These are phyloP conservation scores for Drosophila barbarae DNA, from an alignment of 2,888 invertebrate genomes.

Conservation along the genomic window DNA sequence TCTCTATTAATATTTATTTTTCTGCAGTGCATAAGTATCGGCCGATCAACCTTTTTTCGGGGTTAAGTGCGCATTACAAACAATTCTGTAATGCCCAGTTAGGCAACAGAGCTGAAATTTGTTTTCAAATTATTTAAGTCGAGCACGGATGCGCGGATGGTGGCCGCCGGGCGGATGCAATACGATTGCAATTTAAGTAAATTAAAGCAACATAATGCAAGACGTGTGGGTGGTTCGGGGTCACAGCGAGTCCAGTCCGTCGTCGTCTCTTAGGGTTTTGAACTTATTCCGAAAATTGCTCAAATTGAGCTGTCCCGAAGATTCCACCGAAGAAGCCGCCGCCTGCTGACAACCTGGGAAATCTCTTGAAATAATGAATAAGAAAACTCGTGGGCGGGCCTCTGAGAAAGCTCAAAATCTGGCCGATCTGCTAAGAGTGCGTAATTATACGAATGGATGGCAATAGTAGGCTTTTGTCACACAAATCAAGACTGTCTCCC, in stretches of 20 bases:
- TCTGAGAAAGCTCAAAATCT: background rate
- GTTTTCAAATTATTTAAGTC: constrained; percentile 72
- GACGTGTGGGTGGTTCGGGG: constrained; percentile 68
- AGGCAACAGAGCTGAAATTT: constrained; percentile 66
- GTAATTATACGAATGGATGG: constrained; percentile 45
- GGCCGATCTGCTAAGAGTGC: constrained; percentile 31
- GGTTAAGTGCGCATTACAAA: constrained; percentile 68
- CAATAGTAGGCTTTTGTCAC: constrained; percentile 31
- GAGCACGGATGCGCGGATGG: constrained; percentile 51
- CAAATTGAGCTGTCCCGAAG: constrained; percentile 46
- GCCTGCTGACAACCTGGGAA: constrained; percentile 54
- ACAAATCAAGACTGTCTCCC: constrained; percentile 23
- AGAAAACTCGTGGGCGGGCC: constrained; percentile 49
- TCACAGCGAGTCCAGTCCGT: constrained; percentile 32
- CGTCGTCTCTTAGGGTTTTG: constrained; percentile 1
- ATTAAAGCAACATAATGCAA: constrained; percentile 70
- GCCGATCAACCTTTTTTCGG: constrained; percentile 45
- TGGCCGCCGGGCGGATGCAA: constrained; percentile 20
- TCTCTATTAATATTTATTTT: background rate
- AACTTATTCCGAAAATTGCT: constrained; percentile 58
- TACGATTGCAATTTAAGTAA: constrained; percentile 63
- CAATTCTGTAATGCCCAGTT: constrained; percentile 68
- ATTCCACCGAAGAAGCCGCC: constrained; percentile 10
- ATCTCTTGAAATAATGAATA: background rate
- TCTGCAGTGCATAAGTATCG: constrained; percentile 1